Percentiles rank a stretch among this genome's conserved stretches.
Evolutionary conservation across 2,113 vertebrate genomes (phyloP).

Genomic region (Gasterosteus aculeatus): DNA sequence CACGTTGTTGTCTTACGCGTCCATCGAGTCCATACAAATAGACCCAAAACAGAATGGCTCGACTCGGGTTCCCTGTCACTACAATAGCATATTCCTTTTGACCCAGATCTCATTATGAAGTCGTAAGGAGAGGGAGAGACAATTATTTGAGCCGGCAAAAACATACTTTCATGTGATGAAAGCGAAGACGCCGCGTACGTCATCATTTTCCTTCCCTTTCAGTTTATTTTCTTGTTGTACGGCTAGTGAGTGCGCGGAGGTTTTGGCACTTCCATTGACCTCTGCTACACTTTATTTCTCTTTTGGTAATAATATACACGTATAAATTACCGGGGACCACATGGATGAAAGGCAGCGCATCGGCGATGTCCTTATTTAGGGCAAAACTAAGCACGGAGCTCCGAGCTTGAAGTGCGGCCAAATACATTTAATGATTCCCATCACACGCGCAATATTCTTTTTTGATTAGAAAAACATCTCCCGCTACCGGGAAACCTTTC

Average conservation of each 20-base stretch:
- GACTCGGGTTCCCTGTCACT: not conserved
- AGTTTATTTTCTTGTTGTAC: not conserved
- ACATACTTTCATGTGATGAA: not conserved
- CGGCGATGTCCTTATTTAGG: not conserved
- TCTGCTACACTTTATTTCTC: not conserved
- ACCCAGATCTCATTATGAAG: slow-evolving; percentile 4
- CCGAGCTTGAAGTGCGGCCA: slow-evolving; percentile 6
- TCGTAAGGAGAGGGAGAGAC: slow-evolving; percentile 1
- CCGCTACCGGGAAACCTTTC: slow-evolving; percentile 1
- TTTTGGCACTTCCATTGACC: not conserved
- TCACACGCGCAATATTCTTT: slow-evolving; percentile 28
- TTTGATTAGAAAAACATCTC: slow-evolving; percentile 35
- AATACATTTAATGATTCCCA: slow-evolving; percentile 28
- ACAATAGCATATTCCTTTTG: slow-evolving; percentile 5
- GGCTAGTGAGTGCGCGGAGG: not conserved
- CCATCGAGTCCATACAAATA: not conserved
- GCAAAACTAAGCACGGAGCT: not conserved
- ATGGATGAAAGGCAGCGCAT: not conserved
- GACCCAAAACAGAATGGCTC: not conserved
- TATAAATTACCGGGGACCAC: not conserved
- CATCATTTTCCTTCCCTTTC: not conserved
- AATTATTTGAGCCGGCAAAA: slow-evolving; percentile 10
- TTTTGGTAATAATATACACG: not conserved
- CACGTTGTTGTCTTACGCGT: not conserved
- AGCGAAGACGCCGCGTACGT: not conserved